Evolutionary conservation across 2,888 invertebrate genomes (phyloP).

Genomic region (Pteria penguin): DNA sequence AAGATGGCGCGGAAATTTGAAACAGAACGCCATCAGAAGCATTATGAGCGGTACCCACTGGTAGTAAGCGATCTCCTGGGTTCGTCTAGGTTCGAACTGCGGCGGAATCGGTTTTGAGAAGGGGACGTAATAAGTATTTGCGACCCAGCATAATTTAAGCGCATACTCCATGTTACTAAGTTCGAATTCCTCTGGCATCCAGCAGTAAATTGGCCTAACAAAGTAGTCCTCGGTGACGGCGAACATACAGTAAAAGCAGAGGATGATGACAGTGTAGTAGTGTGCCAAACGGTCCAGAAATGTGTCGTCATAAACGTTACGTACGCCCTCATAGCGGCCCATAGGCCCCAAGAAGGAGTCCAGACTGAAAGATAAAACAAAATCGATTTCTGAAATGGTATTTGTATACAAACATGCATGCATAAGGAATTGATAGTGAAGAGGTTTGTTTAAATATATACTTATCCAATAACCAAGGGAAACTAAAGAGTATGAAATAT

Average conservation of each 20-base stretch:
- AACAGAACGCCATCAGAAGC: slow-evolving; percentile 62
- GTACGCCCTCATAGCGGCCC: slow-evolving; percentile 29
- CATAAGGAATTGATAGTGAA: too few relatives aligned
- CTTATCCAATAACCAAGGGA: too few relatives aligned
- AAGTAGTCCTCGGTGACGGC: slow-evolving; percentile 46
- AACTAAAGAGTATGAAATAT: too few relatives aligned
- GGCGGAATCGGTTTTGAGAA: slow-evolving; percentile 60
- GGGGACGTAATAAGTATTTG: slow-evolving; percentile 68
- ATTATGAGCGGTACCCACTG: slow-evolving; percentile 66
- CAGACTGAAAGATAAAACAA: slow-evolving; percentile 24
- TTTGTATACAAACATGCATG: too few relatives aligned
- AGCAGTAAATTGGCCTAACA: slow-evolving; percentile 57
- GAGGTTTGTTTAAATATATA: too few relatives aligned
- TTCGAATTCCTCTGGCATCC: slow-evolving; percentile 53
- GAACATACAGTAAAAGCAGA: slow-evolving; percentile 24
- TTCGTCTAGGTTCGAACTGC: slow-evolving; percentile 50
- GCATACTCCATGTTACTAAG: slow-evolving; percentile 40
- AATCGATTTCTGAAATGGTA: too few relatives aligned
- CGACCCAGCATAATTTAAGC: slow-evolving; percentile 59
- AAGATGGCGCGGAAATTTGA: slow-evolving; percentile 63
- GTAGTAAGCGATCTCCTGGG: slow-evolving; percentile 62
- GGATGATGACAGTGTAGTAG: slow-evolving; percentile 37
- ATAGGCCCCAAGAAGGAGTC: slow-evolving; percentile 40
- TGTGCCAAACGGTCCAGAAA: slow-evolving; percentile 33
- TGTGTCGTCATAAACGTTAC: slow-evolving; percentile 35